A percentile compares a stretch with the other conserved stretches of the same genome.
Conservation (phyloP, 2,888 invertebrate genomes). For the Halictus quadricinctus region DNA sequence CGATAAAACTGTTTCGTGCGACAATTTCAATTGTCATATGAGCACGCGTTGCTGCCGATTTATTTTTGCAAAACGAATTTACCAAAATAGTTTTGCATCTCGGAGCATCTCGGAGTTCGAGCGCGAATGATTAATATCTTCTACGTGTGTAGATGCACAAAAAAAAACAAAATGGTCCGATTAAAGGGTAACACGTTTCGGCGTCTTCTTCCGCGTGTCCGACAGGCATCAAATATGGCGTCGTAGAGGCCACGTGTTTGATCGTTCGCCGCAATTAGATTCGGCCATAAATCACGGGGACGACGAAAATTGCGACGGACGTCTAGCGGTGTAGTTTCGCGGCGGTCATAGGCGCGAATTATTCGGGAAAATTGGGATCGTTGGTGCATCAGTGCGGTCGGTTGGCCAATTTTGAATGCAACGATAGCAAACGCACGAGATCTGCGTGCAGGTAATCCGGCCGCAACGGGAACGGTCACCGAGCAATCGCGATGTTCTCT, state of each 20-base stretch:
- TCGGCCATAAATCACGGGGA: constrained; percentile 25
- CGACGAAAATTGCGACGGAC: constrained; percentile 44
- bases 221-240: background rate
- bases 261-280: constrained; percentile 33
- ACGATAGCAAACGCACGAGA: constrained; percentile 50
- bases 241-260: background rate
- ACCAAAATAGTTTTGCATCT: too few relatives aligned
- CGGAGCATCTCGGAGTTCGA: too few relatives aligned
- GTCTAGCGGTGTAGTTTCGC: constrained; percentile 22
- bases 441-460: constrained; percentile 43
- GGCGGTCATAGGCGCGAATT: constrained; percentile 48
- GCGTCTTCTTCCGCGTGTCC: background rate
- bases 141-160: background rate
- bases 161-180: background rate
- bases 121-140: too few relatives aligned
- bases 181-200: background rate
- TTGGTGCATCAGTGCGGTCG: constrained; percentile 47
- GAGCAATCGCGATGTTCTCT: constrained; percentile 35
- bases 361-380: constrained; percentile 52
- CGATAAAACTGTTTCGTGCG: too few relatives aligned
- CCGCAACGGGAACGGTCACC: constrained; percentile 39
- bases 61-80: too few relatives aligned
- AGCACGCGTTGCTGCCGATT: too few relatives aligned
- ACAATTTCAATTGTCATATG: too few relatives aligned
- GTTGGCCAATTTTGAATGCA: constrained; percentile 45